phyloP scores from a whole-genome alignment of 2,113 vertebrate species.

The Platysteira castanea region DNA sequence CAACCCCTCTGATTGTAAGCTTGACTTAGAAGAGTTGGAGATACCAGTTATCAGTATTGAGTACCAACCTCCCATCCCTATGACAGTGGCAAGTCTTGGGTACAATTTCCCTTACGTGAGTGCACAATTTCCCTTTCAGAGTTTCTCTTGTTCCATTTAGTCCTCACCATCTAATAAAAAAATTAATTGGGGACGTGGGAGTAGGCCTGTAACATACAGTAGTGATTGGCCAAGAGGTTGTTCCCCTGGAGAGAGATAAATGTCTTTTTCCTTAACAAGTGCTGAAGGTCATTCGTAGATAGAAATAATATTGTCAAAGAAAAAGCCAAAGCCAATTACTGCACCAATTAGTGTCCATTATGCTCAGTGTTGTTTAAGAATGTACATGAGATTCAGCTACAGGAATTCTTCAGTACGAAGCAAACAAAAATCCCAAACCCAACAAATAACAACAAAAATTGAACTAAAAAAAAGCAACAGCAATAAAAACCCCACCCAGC shows the following conservation, averaged over 20 bases:
- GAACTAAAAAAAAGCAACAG: not conserved
- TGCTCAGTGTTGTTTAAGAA: not conserved
- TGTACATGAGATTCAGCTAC: not conserved
- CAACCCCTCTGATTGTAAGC: not conserved
- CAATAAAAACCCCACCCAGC: fast-evolving
- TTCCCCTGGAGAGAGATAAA: not conserved
- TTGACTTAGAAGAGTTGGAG: not conserved
- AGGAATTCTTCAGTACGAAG: not conserved
- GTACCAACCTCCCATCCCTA: not conserved
- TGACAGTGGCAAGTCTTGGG: not conserved
- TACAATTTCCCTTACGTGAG: not conserved
- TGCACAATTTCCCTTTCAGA: not conserved
- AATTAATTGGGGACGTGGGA: fast-evolving
- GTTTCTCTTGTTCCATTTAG: not conserved
- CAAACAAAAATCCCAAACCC: not conserved
- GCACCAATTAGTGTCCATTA: not conserved
- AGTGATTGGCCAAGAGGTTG: not conserved
- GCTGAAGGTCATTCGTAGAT: not conserved
- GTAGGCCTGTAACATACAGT: not conserved
- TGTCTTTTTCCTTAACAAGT: not conserved
- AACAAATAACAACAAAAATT: not conserved
- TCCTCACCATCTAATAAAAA: not conserved
- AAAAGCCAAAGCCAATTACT: not conserved
- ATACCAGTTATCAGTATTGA: fast-evolving
- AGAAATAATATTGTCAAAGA: not conserved